Evolutionary conservation across 2,113 vertebrate species (phyloP).

Genomic region (Herpetotheres cachinnans): DNA sequence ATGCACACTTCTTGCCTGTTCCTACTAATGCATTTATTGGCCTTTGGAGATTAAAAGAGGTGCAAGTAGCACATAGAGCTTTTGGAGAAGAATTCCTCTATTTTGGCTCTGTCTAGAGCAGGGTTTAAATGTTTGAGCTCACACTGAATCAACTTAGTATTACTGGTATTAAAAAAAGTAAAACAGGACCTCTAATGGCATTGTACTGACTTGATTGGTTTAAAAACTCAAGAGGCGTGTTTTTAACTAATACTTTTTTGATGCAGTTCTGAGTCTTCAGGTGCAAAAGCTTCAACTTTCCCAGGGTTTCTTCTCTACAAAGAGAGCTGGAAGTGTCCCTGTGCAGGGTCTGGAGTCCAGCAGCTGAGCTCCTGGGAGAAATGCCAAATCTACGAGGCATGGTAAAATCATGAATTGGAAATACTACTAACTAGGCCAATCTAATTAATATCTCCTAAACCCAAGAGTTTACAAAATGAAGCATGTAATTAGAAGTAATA

Average conservation of each 20-base stretch:
- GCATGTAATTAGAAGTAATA: background rate
- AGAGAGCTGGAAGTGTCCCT: background rate
- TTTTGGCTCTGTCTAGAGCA: background rate
- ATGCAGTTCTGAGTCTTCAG: background rate
- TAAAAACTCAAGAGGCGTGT: background rate
- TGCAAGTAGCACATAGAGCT: background rate
- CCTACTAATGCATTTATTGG: background rate
- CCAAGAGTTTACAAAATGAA: constrained; percentile 16
- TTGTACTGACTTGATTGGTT: background rate
- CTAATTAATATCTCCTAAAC: constrained; percentile 23
- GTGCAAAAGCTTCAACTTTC: background rate
- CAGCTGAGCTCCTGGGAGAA: background rate
- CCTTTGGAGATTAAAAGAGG: background rate
- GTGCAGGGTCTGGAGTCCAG: background rate
- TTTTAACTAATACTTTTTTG: background rate
- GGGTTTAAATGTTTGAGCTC: background rate
- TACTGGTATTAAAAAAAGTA: background rate
- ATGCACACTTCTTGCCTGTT: background rate
- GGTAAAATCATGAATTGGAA: background rate
- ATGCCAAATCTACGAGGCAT: background rate
- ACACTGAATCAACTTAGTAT: background rate
- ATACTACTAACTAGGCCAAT: constrained; percentile 7
- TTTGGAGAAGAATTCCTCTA: background rate
- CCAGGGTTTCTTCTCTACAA: background rate
- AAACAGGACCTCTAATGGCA: background rate